Conservation (phyloP, 2,888 invertebrate genomes). For the Drosophila suboccidentalis region DNA sequence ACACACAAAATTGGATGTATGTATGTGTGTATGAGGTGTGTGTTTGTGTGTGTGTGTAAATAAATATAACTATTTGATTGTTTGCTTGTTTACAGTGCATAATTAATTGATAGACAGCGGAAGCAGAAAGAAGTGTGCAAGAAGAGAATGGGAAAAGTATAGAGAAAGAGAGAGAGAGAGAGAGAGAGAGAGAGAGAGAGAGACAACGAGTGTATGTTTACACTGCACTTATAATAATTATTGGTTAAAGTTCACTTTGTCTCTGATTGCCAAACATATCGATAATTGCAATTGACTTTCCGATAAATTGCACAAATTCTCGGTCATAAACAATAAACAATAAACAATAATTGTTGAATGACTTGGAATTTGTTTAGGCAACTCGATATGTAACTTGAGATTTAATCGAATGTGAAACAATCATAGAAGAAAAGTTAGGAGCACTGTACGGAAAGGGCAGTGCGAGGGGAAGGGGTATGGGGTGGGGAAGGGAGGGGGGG, state of each 20-base stretch:
- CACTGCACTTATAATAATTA: slow-evolving; percentile 14
- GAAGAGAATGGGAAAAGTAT: too few species aligned
- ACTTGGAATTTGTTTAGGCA: slow-evolving; percentile 4
- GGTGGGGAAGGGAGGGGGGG: background rate
- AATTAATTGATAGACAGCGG: slow-evolving; percentile 25
- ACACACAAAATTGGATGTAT: slow-evolving; percentile 4
- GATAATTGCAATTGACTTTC: slow-evolving; percentile 1
- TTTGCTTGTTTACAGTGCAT: slow-evolving; percentile 27
- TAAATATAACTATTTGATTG: slow-evolving; percentile 22
- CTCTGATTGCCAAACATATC: slow-evolving; percentile 8
- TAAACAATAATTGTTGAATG: slow-evolving; percentile 6
- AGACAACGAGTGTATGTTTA: slow-evolving; percentile 12
- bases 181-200: background rate
- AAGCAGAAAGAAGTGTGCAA: background rate
- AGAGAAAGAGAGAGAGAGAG: background rate
- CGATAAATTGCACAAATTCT: slow-evolving; percentile 8
- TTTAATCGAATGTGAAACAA: slow-evolving; percentile 32
- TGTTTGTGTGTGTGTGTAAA: background rate
- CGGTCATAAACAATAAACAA: background rate
- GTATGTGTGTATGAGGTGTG: slow-evolving; percentile 3
- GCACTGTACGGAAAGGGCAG: background rate
- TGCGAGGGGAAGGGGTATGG: background rate
- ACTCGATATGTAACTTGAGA: slow-evolving; percentile 2
- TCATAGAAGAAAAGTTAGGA: background rate
- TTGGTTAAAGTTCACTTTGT: background rate